Conservation (phyloP, 2,888 invertebrate genomes). For the Megamerina dolium region DNA sequence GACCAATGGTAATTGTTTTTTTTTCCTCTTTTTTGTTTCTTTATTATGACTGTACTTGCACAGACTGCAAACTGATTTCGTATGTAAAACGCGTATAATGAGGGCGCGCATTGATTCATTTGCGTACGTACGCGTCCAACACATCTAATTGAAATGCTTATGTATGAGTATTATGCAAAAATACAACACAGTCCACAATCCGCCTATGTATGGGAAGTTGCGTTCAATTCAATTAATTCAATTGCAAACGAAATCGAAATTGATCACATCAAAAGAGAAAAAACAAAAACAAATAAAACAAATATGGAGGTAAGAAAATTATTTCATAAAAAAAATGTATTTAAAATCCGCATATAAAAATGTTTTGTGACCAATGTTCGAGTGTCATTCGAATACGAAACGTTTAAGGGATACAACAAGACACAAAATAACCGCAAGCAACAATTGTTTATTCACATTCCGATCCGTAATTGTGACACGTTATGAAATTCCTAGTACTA, state of each 20-base stretch:
- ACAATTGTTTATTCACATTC: not conserved
- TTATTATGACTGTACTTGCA: too few relatives aligned
- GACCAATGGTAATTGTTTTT: too few relatives aligned
- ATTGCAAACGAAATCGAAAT: constrained; percentile 19
- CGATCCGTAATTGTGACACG: not conserved
- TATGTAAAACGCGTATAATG: too few relatives aligned
- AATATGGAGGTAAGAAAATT: not conserved
- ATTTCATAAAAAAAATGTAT: too few relatives aligned
- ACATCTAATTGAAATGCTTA: too few relatives aligned
- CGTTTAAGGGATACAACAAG: not conserved
- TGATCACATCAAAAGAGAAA: constrained; percentile 1
- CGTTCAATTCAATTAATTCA: constrained; percentile 2
- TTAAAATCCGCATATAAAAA: constrained; percentile 28
- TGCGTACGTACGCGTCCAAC: too few relatives aligned
- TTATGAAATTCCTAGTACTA: constrained; percentile 27
- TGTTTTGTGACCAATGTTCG: constrained; percentile 23
- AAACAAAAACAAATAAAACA: constrained; percentile 6
- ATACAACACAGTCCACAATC: too few relatives aligned
- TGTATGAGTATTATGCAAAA: too few relatives aligned
- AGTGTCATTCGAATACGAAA: constrained; percentile 31
- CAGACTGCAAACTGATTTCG: too few relatives aligned
- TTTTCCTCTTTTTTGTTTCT: too few relatives aligned
- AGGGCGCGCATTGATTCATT: too few relatives aligned
- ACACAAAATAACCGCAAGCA: constrained; percentile 2
- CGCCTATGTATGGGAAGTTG: constrained; percentile 6